These are phyloP conservation scores for Urocynchramus pylzowi DNA, from an alignment of 2,113 vertebrate genomes.

Conservation along the genomic window DNA sequence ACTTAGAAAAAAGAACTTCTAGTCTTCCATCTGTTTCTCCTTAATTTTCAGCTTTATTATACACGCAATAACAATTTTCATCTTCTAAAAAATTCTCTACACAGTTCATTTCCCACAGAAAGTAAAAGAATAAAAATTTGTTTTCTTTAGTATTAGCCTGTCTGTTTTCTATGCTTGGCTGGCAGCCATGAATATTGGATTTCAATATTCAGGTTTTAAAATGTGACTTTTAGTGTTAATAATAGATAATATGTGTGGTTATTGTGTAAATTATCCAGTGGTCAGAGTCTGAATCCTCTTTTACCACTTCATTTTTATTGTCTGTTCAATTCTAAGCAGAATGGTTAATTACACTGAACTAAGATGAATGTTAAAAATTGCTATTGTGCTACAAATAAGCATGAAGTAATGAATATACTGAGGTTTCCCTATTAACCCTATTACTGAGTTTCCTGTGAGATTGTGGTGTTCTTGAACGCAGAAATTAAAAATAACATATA, in stretches of 20 bases:
- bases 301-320: neutral
- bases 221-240: neutral
- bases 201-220: neutral
- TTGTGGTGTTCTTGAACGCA: neutral
- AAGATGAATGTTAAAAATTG: neutral
- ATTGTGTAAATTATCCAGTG: neutral
- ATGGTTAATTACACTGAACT: neutral
- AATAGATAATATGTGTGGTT: neutral
- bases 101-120: slow-evolving; percentile 12
- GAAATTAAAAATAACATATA: neutral
- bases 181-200: neutral
- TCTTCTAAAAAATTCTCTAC: slow-evolving; percentile 32
- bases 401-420: neutral
- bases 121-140: slow-evolving; percentile 39
- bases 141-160: slow-evolving; percentile 31
- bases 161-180: neutral
- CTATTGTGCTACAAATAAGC: neutral
- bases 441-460: neutral
- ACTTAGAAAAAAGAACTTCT: slow-evolving; percentile 25
- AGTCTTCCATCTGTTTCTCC: slow-evolving; percentile 42
- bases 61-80: slow-evolving; percentile 40
- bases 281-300: neutral
- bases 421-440: neutral
- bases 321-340: neutral
- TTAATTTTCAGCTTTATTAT: slow-evolving; percentile 59